Base-by-base conservation (phyloP, 64 coral and sea anemone species). In the Porites australiensis region DNA sequence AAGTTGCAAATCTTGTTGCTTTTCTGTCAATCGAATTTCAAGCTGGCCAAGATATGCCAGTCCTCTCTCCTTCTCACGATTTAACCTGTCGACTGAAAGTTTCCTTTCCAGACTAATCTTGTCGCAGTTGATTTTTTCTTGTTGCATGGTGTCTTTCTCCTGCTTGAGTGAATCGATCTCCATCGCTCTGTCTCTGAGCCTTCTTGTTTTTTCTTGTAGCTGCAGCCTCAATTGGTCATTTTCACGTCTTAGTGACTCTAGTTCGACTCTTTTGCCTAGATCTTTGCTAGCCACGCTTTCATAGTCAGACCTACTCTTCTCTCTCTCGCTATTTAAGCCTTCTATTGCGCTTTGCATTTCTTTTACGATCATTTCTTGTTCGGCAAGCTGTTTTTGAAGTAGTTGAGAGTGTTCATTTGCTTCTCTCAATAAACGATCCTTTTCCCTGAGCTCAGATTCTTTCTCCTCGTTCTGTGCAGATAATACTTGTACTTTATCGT, bases 291-390 rank as follows among this genome's bases (percentile, higher is more conserved):
- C 3, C 10, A 58, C 87, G n/a, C 59, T 50, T 2, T 13, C 19
- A 3, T 12, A 13, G 8, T 14, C 11, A 21, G 43, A 58, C 7
- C 19, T 73, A 12, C 79, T 64, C 55, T 69, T 77, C 27, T 15
- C 58, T n/a, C 79, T 86, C 53, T 74, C 44, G 44, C 54, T n/a
- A 3, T 19, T 58, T n/a, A 88, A 66, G 43, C 15, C 62, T n/a
- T 91, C 59, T 49, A 88, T 75, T 16, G 94, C 53, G 19, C 22
- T n/a, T 63, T 92, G 94, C 75, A 88, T 92, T 58, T 95, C 89
- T 70, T 65, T 88, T 8, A 89, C 79, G 7, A 86, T 70, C 69
- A 19, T 11, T 74, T 93, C 79, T 52, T 96, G 86, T 8, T 93
- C 91, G 15, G 37, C 50, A 51, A 90, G 43, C 37, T 93, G 86